A percentile compares a stretch with the other conserved stretches of the same genome.
phyloP scores from a whole-genome alignment of 2,888 invertebrate species.

The Ariolimax columbianus region DNA sequence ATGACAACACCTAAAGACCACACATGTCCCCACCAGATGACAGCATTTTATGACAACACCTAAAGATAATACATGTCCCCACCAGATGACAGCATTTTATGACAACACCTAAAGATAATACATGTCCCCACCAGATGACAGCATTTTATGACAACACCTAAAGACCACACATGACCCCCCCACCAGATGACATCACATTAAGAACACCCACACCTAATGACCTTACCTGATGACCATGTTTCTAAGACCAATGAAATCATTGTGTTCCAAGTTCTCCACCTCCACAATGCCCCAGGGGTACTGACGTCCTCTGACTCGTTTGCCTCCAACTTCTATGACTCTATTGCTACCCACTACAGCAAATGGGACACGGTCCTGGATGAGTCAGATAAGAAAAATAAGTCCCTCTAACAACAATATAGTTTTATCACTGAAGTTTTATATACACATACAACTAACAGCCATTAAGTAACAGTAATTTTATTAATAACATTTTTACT shows the following conservation, averaged over 20 bases:
- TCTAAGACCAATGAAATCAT: conserved; percentile 97
- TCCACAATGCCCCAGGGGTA: conserved; percentile 99
- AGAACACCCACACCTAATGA: background rate
- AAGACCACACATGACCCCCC: background rate
- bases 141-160: background rate
- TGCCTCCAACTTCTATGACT: conserved; percentile 92
- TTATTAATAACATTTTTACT: no score
- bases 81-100: background rate
- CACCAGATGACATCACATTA: background rate
- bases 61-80: no score
- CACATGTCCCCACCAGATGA: conserved; percentile 80
- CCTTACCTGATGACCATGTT: conserved; percentile 88
- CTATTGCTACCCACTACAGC: conserved; percentile 98
- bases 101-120: background rate
- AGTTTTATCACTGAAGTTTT: no score
- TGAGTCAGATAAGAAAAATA: background rate
- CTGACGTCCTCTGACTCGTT: conserved; percentile 89
- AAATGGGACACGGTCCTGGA: conserved; percentile 92
- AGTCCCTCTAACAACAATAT: no score
- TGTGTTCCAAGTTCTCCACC: conserved; percentile 99
- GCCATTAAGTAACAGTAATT: no score
- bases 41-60: conserved; percentile 85
- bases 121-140: background rate
- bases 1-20: background rate
- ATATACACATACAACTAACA: no score